phyloP scores from a whole-genome alignment of 1,140 invertebrate genomes.

The Musca domestica region DNA sequence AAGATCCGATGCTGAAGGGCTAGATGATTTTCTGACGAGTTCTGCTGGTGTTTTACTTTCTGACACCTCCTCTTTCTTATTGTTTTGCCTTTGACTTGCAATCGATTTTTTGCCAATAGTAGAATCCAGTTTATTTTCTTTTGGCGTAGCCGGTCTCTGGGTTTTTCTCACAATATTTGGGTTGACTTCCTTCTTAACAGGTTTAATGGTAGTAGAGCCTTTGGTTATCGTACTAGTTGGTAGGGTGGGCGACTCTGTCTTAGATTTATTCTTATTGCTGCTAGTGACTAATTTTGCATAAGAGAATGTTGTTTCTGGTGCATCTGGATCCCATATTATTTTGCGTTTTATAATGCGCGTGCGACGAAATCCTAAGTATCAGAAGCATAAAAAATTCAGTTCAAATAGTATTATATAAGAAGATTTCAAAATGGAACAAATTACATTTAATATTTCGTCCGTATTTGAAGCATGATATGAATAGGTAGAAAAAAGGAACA shows the following conservation, averaged over 20 bases:
- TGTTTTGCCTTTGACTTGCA: not conserved
- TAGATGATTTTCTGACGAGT: not conserved
- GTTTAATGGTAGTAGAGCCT: not conserved
- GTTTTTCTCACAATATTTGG: constrained; percentile 21
- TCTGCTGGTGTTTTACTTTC: not conserved
- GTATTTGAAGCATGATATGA: no score
- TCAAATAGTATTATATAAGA: not conserved
- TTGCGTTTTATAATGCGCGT: constrained; percentile 66
- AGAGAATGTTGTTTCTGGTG: constrained; percentile 56
- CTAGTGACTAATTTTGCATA: constrained; percentile 42
- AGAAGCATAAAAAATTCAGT: not conserved
- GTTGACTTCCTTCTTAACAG: constrained; percentile 1
- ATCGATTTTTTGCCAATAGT: not conserved
- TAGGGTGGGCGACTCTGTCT: constrained; percentile 22
- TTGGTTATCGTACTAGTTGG: not conserved
- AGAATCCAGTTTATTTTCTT: constrained; percentile 23
- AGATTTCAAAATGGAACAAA: constrained; percentile 29
- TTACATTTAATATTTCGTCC: no score
- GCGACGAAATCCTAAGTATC: not conserved
- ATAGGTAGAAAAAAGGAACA: no score
- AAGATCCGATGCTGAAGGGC: not conserved
- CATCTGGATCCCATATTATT: constrained; percentile 69
- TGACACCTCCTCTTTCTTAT: not conserved
- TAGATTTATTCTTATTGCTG: constrained; percentile 22
- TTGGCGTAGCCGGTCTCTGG: constrained; percentile 33